These are phyloP conservation scores for Synergus laeviventris DNA, from an alignment of 2,888 invertebrate species.

Conservation along the genomic window DNA sequence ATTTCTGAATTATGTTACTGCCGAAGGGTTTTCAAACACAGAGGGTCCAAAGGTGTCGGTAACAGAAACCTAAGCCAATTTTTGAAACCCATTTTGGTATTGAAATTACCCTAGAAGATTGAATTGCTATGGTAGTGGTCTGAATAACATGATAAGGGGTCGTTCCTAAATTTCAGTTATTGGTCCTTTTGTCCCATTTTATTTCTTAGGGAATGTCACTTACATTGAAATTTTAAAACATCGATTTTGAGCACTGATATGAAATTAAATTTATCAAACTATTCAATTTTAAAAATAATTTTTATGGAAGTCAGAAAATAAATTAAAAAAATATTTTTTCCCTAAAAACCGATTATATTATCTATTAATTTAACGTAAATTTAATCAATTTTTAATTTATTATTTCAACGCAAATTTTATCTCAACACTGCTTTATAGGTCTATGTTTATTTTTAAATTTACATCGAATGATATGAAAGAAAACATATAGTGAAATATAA, in stretches of 20 bases:
- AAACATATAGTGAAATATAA: background rate
- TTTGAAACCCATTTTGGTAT: background rate
- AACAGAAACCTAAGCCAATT: background rate
- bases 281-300: too few relatives aligned
- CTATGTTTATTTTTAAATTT: background rate
- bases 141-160: background rate
- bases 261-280: too few relatives aligned
- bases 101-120: background rate
- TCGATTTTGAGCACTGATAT: too few relatives aligned
- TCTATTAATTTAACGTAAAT: too few relatives aligned
- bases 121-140: background rate
- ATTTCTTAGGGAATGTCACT: too few relatives aligned
- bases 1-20: conserved; percentile 8
- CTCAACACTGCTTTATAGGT: too few relatives aligned
- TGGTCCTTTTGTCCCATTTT: background rate
- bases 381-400: too few relatives aligned
- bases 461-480: background rate
- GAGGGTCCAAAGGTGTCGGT: background rate
- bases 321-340: too few relatives aligned
- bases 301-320: too few relatives aligned
- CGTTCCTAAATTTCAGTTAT: background rate
- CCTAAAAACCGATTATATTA: too few relatives aligned
- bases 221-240: too few relatives aligned
- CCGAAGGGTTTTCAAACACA: background rate
- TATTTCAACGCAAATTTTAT: too few relatives aligned